Evolutionary conservation across 2,113 vertebrate genomes (phyloP).

Genomic region (Pelobates fuscus): DNA sequence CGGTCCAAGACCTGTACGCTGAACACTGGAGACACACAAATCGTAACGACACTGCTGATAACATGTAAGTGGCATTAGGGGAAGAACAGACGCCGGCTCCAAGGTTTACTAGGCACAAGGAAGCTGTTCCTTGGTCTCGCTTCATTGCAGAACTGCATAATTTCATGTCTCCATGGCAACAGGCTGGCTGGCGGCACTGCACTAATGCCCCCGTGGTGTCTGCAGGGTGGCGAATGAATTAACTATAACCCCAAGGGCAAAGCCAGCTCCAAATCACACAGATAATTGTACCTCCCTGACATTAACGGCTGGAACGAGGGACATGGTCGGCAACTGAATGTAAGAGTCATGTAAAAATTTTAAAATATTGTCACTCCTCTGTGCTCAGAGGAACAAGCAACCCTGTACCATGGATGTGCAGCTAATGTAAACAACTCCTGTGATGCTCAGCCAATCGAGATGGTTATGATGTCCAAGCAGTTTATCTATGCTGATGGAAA

Average conservation of each 20-base stretch:
- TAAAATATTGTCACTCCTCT: not conserved
- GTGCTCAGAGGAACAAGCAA: too few relatives aligned
- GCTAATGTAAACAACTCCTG: not conserved
- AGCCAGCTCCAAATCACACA: constrained; percentile 5
- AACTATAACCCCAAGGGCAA: constrained; percentile 16
- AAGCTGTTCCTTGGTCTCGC: constrained; percentile 47
- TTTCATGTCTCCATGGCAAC: constrained; percentile 40
- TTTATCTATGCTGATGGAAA: too few relatives aligned
- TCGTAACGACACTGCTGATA: constrained; percentile 38
- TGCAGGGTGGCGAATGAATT: constrained; percentile 31
- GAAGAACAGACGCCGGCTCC: constrained; percentile 32
- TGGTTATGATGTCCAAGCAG: too few relatives aligned
- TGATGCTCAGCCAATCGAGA: too few relatives aligned
- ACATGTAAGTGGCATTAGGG: constrained; percentile 35
- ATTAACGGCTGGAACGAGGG: constrained; percentile 24
- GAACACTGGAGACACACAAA: not conserved
- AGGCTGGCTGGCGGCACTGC: constrained; percentile 34
- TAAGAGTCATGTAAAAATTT: constrained; percentile 1
- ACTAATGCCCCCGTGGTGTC: constrained; percentile 40
- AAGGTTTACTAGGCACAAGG: constrained; percentile 39
- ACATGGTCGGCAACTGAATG: constrained; percentile 12
- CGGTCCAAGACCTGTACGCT: not conserved
- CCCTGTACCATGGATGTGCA: not conserved
- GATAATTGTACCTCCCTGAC: constrained; percentile 36
- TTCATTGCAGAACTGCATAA: constrained; percentile 45